Evolutionary conservation across 2,888 invertebrate species (phyloP).

Genomic region (Parelbella ahira): DNA sequence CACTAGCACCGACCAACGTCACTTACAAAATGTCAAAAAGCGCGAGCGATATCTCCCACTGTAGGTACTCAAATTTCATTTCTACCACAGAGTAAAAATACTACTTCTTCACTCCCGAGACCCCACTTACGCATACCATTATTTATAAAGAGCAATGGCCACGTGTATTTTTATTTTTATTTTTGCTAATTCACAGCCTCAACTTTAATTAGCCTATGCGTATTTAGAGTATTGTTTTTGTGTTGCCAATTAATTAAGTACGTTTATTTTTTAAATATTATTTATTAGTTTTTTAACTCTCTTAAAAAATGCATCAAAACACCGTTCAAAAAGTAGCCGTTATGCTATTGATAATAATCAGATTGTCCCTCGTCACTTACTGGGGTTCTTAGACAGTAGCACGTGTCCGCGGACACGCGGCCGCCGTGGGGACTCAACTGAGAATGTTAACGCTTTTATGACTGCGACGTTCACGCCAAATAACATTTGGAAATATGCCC

Average conservation of each 20-base stretch:
- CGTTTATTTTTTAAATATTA: slow-evolving; percentile 53
- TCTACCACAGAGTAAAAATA: slow-evolving; percentile 36
- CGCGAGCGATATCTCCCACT: slow-evolving; percentile 31
- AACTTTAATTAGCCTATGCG: slow-evolving; percentile 80
- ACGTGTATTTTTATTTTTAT: slow-evolving; percentile 55
- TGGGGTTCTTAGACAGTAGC: slow-evolving; percentile 54
- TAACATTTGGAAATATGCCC: slow-evolving; percentile 14
- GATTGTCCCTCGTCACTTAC: slow-evolving; percentile 66
- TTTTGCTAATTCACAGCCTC: slow-evolving; percentile 81
- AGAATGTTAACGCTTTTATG: slow-evolving; percentile 30
- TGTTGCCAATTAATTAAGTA: slow-evolving; percentile 77
- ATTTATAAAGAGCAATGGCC: slow-evolving; percentile 68
- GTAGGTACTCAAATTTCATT: slow-evolving; percentile 37
- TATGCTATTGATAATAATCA: slow-evolving; percentile 71
- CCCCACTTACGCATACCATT: slow-evolving; percentile 59
- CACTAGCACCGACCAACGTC: slow-evolving; percentile 20
- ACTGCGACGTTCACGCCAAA: slow-evolving; percentile 28
- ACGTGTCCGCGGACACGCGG: slow-evolving; percentile 39
- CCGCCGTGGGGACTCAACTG: slow-evolving; percentile 6
- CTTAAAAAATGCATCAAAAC: slow-evolving; percentile 78
- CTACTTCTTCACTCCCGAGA: slow-evolving; percentile 54
- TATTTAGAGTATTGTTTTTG: slow-evolving; percentile 78
- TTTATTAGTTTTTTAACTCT: slow-evolving; percentile 54
- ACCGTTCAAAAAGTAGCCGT: slow-evolving; percentile 77
- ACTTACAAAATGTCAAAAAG: slow-evolving; percentile 28